A percentile compares a stretch with the other conserved stretches of the same genome.
Conservation (phyloP, 2,113 vertebrate species). For the Ophiodon elongatus region DNA sequence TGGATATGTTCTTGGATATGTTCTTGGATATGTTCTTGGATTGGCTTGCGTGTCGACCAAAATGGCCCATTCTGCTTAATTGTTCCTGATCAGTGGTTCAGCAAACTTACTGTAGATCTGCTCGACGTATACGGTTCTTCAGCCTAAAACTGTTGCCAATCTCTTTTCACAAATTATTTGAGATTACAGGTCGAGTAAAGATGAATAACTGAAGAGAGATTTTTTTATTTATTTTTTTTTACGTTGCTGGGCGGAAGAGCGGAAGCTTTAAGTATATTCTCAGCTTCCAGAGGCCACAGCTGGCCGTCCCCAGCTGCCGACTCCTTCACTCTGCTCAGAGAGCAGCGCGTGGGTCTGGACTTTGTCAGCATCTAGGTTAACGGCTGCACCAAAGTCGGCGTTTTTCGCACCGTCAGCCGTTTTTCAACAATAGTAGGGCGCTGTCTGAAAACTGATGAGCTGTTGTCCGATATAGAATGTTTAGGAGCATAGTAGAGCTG, state of each 20-base stretch:
- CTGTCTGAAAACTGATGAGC: conserved; percentile 11
- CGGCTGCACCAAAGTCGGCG: conserved; percentile 7
- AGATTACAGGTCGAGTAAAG: background rate
- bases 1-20: background rate
- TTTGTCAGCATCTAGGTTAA: conserved; percentile 41
- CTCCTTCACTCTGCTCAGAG: conserved; percentile 16
- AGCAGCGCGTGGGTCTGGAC: conserved; percentile 10
- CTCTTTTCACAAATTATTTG: background rate
- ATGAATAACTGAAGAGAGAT: background rate
- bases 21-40: background rate
- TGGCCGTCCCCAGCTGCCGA: background rate
- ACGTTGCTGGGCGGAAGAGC: background rate
- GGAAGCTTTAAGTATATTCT: background rate
- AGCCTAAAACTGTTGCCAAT: background rate
- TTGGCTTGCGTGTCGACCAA: background rate
- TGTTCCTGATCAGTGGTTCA: background rate
- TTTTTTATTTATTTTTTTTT: background rate
- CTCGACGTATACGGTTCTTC: background rate
- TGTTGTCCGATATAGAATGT: background rate
- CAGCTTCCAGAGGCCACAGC: background rate
- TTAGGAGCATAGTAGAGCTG: background rate
- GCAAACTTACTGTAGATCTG: background rate
- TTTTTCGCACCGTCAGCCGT: conserved; percentile 13
- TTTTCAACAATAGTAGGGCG: background rate
- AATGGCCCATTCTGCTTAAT: background rate